phyloP scores from a whole-genome alignment of 2,888 invertebrate genomes.

The Sinohyriopsis cumingii region DNA sequence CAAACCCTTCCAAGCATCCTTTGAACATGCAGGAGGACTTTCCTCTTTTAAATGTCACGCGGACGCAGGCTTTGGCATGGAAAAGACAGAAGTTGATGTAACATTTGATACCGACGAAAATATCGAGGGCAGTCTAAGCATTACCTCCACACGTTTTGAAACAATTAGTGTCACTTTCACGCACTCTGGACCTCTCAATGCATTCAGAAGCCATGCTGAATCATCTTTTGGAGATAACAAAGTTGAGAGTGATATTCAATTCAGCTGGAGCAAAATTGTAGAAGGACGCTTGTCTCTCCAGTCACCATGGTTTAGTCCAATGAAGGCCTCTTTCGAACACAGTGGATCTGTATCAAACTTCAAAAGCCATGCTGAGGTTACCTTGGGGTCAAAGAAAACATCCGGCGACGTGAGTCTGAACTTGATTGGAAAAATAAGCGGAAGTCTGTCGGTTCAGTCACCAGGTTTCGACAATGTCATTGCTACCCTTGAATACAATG shows the following conservation, averaged over 20 bases:
- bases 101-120: slow-evolving; percentile 14
- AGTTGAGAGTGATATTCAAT: no score
- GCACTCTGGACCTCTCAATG: slow-evolving; percentile 4
- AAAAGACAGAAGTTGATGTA: slow-evolving; percentile 6
- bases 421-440: no score
- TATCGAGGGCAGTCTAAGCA: slow-evolving; percentile 35
- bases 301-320: slow-evolving; percentile 17
- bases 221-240: no score
- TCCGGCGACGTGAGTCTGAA: slow-evolving; percentile 26
- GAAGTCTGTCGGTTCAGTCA: no score
- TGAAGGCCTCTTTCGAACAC: slow-evolving; percentile 24
- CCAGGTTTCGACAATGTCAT: no score
- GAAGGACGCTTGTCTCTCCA: slow-evolving; percentile 16
- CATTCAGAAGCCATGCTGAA: slow-evolving; percentile 1
- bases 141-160: slow-evolving; percentile 39
- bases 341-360: slow-evolving; percentile 19
- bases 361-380: slow-evolving; percentile 17
- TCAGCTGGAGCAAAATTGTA: no score
- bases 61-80: background rate
- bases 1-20: background rate
- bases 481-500: no score
- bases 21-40: slow-evolving; percentile 4
- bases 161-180: slow-evolving; percentile 27
- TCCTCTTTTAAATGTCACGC: slow-evolving; percentile 2
- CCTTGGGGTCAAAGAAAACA: slow-evolving; percentile 24